Conservation (phyloP, 1,140 invertebrate genomes). For the Campoletis sonorensis region DNA sequence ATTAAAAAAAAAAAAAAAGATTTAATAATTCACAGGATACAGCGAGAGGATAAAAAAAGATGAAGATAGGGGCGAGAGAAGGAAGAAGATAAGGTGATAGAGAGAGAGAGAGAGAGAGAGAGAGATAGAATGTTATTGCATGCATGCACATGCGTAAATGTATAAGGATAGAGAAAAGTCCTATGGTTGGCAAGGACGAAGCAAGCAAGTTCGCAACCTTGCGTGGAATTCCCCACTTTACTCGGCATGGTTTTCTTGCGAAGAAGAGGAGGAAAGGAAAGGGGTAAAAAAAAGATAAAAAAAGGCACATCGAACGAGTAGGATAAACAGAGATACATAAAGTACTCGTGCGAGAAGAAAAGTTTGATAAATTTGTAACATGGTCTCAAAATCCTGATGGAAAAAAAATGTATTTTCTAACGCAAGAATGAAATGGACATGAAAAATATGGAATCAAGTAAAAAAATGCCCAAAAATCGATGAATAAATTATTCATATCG, state of each 20-base stretch:
- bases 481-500: too few species aligned
- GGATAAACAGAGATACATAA: neutral
- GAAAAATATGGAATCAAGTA: too few species aligned
- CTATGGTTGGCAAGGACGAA: slow-evolving; percentile 37
- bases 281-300: neutral
- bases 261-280: neutral
- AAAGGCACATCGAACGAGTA: neutral
- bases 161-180: slow-evolving; percentile 16
- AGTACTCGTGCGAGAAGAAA: neutral
- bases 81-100: neutral
- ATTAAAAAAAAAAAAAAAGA: neutral
- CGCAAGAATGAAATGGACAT: too few species aligned
- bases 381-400: too few species aligned
- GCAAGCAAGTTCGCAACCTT: slow-evolving; percentile 37
- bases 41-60: neutral
- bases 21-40: neutral
- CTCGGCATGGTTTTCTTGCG: neutral
- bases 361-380: too few species aligned
- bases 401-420: too few species aligned
- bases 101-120: neutral
- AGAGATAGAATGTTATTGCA: neutral
- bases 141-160: neutral
- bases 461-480: too few species aligned
- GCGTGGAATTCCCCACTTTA: slow-evolving; percentile 36
- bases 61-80: too few species aligned